A percentile compares a stretch with the other conserved stretches of the same genome.
phyloP scores from a whole-genome alignment of 2,888 invertebrate species.

The Herminia tarsipennalis region DNA sequence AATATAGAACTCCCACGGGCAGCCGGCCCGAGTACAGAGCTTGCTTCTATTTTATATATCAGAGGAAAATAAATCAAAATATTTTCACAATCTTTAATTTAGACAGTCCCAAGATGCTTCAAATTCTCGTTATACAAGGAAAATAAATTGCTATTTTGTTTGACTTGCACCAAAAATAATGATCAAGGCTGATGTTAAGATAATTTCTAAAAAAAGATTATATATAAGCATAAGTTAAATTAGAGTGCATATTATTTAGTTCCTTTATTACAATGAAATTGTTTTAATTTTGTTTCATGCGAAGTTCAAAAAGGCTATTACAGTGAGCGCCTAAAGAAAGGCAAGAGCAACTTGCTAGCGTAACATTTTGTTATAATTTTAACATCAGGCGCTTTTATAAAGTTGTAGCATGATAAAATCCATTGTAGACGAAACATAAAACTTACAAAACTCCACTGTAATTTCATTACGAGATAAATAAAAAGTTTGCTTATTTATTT shows the following conservation, averaged over 20 bases:
- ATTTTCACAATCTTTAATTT: constrained; percentile 39
- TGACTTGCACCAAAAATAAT: constrained; percentile 1
- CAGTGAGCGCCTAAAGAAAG: constrained; percentile 24
- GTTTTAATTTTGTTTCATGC: constrained; percentile 9
- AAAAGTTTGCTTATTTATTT: not conserved
- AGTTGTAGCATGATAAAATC: constrained; percentile 18
- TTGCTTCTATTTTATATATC: constrained; percentile 38
- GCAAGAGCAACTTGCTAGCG: constrained; percentile 28
- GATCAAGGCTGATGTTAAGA: not conserved
- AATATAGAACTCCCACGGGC: constrained; percentile 39
- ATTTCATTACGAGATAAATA: constrained; percentile 8
- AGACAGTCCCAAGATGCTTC: constrained; percentile 20
- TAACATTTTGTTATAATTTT: constrained; percentile 37
- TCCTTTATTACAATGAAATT: constrained; percentile 1
- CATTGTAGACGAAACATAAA: constrained; percentile 13
- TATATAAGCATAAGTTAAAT: not conserved
- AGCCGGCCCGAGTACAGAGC: constrained; percentile 17
- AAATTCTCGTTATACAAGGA: constrained; percentile 10
- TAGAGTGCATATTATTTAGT: constrained; percentile 1
- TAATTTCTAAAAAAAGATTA: not conserved
- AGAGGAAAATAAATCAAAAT: constrained; percentile 40
- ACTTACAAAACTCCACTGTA: constrained; percentile 8
- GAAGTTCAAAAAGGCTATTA: constrained; percentile 18
- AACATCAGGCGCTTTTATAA: constrained; percentile 36
- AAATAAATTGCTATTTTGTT: constrained; percentile 15